phyloP scores from a whole-genome alignment of 2,113 vertebrate genomes.

The Nothobranchius kuhntae region DNA sequence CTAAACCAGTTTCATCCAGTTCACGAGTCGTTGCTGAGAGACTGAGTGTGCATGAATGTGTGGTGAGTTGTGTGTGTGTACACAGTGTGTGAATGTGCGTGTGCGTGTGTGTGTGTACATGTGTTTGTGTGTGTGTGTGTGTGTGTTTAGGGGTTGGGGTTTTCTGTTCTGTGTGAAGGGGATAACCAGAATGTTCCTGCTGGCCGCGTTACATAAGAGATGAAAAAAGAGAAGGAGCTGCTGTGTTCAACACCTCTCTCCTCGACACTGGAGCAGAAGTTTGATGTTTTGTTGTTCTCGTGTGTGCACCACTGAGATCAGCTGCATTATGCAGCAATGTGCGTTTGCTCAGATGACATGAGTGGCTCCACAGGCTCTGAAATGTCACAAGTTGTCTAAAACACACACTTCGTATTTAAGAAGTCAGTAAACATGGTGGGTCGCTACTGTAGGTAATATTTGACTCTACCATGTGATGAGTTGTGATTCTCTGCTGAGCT shows the following conservation, averaged over 20 bases:
- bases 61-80: constrained; percentile 5
- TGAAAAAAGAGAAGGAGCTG: constrained; percentile 4
- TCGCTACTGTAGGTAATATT: no score
- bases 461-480: no score
- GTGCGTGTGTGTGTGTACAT: constrained; percentile 1
- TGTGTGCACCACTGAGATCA: neutral
- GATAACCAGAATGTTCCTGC: constrained; percentile 63
- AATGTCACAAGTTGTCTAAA: neutral
- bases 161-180: constrained; percentile 30
- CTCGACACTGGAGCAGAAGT: neutral
- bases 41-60: constrained; percentile 18
- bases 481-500: no score
- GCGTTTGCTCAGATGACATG: no score
- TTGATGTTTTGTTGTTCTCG: neutral
- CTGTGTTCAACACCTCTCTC: neutral
- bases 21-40: constrained; percentile 59
- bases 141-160: constrained; percentile 10
- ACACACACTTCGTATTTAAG: neutral
- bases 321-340: neutral
- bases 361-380: no score
- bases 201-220: constrained; percentile 60
- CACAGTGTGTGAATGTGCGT: neutral
- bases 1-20: constrained; percentile 78
- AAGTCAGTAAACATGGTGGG: no score
- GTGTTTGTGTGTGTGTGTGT: neutral